A percentile compares a stretch with the other conserved stretches of the same genome.
These are phyloP conservation scores for Sipha maydis DNA, from an alignment of 2,888 invertebrate species.

Conservation along the genomic window DNA sequence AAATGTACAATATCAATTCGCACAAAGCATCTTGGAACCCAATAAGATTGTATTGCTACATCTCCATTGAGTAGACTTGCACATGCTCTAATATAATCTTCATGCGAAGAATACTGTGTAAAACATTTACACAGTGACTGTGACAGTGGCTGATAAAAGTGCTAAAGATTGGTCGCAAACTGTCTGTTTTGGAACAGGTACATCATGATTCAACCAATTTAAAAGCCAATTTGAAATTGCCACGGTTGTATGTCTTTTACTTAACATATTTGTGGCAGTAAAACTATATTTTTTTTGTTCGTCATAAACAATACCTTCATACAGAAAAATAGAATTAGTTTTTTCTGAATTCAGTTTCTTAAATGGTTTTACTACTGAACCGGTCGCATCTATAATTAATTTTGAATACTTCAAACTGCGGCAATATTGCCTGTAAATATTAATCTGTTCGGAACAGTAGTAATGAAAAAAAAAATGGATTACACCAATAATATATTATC, in stretches of 20 bases:
- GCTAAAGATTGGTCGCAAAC: background rate
- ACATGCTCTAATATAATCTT: background rate
- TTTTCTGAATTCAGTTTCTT: background rate
- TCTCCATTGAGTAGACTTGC: background rate
- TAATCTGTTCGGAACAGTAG: background rate
- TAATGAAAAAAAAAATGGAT: background rate
- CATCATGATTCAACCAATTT: constrained; percentile 10
- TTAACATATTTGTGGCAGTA: background rate
- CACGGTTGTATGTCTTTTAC: background rate
- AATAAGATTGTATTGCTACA: too few relatives aligned
- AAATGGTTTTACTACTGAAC: background rate
- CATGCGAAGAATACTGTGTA: background rate
- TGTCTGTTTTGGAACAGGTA: background rate
- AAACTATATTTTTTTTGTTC: background rate
- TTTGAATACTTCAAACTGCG: background rate
- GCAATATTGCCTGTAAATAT: background rate
- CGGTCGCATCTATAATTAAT: background rate
- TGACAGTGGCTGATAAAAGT: background rate
- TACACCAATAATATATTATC: background rate
- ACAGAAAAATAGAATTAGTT: background rate
- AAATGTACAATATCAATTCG: too few relatives aligned
- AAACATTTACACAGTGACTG: too few relatives aligned
- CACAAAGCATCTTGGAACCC: too few relatives aligned
- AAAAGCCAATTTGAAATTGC: too few relatives aligned
- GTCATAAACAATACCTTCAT: background rate